Evolutionary conservation across 2,797 vertebrate species (phyloP).

Genomic region (Tolypeutes matacus): DNA sequence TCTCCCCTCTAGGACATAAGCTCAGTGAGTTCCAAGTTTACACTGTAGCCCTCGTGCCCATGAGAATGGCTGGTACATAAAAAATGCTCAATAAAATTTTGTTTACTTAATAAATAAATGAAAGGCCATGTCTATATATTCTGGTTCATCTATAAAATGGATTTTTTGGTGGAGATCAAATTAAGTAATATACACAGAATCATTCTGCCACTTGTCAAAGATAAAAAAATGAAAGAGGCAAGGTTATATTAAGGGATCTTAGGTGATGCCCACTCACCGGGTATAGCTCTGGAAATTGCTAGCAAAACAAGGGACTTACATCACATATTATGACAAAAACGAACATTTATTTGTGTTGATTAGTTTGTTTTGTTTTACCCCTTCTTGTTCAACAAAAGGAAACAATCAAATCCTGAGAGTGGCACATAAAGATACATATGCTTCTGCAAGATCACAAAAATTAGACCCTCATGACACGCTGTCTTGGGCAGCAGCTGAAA

Average conservation of each 20-base stretch:
- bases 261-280: not conserved
- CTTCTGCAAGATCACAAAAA: not conserved
- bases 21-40: not conserved
- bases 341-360: not conserved
- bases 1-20: not conserved
- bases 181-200: not conserved
- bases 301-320: not conserved
- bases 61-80: not conserved
- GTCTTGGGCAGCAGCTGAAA: not conserved
- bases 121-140: not conserved
- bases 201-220: not conserved
- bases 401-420: not conserved
- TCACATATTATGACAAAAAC: not conserved
- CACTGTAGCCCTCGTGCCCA: not conserved
- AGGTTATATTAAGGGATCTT: not conserved
- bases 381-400: not conserved
- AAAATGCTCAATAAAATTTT: not conserved
- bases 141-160: not conserved
- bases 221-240: not conserved
- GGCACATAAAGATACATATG: not conserved
- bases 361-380: not conserved
- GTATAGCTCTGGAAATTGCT: not conserved
- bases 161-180: not conserved
- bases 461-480: rapidly evolving
- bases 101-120: not conserved